A percentile compares a stretch with the other conserved stretches of the same genome.
Evolutionary conservation across 2,888 invertebrate genomes (phyloP).

Genomic region (Girardia tigrina): DNA sequence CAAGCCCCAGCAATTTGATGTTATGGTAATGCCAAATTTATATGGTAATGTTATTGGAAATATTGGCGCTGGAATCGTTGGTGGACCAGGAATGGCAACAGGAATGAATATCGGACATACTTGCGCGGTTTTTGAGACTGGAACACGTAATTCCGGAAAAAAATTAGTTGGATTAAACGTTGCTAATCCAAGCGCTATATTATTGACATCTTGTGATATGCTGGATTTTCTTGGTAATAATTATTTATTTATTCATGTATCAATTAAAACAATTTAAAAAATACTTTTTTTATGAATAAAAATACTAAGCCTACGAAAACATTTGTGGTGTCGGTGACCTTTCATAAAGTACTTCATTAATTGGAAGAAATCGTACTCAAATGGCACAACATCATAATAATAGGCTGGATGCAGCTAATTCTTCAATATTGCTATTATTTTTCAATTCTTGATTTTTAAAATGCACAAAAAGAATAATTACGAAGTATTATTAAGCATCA

Average conservation of each 20-base stretch:
- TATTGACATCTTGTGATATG: slow-evolving; percentile 84
- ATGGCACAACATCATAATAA: no score
- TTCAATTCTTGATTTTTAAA: no score
- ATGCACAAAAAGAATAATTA: no score
- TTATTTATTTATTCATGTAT: slow-evolving; percentile 55
- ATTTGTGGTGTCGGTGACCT: no score
- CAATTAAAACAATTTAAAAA: slow-evolving; percentile 59
- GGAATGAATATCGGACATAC: slow-evolving; percentile 73
- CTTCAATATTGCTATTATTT: no score
- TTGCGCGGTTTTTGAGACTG: slow-evolving; percentile 48
- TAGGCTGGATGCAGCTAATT: no score
- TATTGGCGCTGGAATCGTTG: slow-evolving; percentile 83
- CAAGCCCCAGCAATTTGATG: slow-evolving; percentile 81
- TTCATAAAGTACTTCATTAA: no score
- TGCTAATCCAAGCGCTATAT: slow-evolving; percentile 90
- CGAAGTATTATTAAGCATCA: no score
- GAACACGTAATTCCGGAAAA: slow-evolving; percentile 87
- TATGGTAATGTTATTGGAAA: slow-evolving; percentile 89
- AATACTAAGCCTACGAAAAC: no score
- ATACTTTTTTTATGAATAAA: no score
- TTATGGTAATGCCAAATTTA: slow-evolving; percentile 88
- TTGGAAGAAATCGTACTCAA: no score
- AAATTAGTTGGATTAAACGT: slow-evolving; percentile 85
- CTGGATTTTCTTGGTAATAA: slow-evolving; percentile 64
- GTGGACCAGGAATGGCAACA: slow-evolving; percentile 81